phyloP scores from a whole-genome alignment of 2,113 vertebrate species.

The Zootoca vivipara region DNA sequence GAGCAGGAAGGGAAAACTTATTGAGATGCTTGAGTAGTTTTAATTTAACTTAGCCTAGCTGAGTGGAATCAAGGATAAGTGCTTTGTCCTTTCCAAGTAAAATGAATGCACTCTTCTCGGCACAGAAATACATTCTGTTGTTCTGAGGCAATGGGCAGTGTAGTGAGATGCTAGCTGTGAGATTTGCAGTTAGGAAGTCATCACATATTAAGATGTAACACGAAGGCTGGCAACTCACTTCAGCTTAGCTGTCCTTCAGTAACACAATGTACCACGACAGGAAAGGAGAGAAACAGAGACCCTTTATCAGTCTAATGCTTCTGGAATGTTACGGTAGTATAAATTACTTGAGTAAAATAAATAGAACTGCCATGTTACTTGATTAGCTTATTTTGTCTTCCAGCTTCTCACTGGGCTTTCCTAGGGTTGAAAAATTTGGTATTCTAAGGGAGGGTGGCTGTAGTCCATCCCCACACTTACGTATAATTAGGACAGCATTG shows the following conservation, averaged over 20 bases:
- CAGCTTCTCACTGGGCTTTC: background rate
- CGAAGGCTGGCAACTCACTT: background rate
- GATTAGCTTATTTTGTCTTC: constrained; percentile 24
- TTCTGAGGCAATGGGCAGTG: constrained; percentile 6
- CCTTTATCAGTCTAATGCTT: constrained; percentile 23
- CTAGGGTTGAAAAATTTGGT: background rate
- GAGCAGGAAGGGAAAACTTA: background rate
- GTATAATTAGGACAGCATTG: background rate
- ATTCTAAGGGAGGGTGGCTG: background rate
- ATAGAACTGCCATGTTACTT: constrained; percentile 23
- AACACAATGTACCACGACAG: background rate
- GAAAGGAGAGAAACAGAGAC: background rate
- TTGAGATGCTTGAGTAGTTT: constrained; percentile 12
- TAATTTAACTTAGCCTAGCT: constrained; percentile 17
- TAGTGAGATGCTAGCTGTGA: background rate
- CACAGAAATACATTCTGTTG: background rate
- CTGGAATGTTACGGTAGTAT: constrained; percentile 7
- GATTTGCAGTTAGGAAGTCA: background rate
- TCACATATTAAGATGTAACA: constrained; percentile 13
- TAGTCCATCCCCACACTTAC: background rate
- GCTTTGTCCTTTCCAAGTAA: constrained; percentile 22
- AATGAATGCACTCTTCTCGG: background rate
- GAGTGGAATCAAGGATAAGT: constrained; percentile 22
- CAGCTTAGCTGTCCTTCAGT: constrained; percentile 2
- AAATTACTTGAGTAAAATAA: constrained; percentile 25